Base-by-base conservation (phyloP, 1,140 invertebrate species). In the Notospermus geniculatus region DNA sequence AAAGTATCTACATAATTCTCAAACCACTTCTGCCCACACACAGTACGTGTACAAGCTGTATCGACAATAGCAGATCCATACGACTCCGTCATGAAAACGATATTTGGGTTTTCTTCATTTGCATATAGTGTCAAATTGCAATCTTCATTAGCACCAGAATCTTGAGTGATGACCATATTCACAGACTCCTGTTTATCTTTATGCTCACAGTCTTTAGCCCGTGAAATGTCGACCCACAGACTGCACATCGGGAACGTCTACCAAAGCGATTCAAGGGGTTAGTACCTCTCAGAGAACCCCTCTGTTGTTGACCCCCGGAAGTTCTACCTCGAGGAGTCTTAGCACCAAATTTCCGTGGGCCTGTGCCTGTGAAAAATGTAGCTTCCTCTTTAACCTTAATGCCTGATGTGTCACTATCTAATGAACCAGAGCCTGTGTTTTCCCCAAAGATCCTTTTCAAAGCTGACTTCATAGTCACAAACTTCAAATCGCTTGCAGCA, bases 61-160 rank as follows among this genome's bases (percentile, higher is more conserved):
- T 67, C 59, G 29, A 61, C 46, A 45, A 64, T 46, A 43, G 65
- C 65, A 45, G 61, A 53, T 41, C 46, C 23, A 7, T 30, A 46
- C 1, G 65, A 52, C 59, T 67, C 65, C 17, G 60, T n/a, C 5
- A 61, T 50, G 57, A 67, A 61, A 36, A 63, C 57, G 27, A 60
- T 50, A 32, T 55, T 52, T 22, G 13, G 19, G 11, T 43, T 1
- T 45, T 43, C 4, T n/a, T 55, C 43, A 19, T 57, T 58, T 32
- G 61, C 57, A 30, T 60, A 57, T 28, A 66, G 17, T 15, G 62
- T 64, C 15, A 60, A 43, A 45, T 66, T 63, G 7, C 60, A 59
- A 50, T 63, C 30, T 25, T 66, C 61, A 22, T 54, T 54, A 2
- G 9, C 29, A 17, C 27, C 45, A 23, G 7, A 29, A 7, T 41